A percentile compares a stretch with the other conserved stretches of the same genome.
Conservation (phyloP, 2,113 vertebrate genomes). For the Tiliqua scincoides region DNA sequence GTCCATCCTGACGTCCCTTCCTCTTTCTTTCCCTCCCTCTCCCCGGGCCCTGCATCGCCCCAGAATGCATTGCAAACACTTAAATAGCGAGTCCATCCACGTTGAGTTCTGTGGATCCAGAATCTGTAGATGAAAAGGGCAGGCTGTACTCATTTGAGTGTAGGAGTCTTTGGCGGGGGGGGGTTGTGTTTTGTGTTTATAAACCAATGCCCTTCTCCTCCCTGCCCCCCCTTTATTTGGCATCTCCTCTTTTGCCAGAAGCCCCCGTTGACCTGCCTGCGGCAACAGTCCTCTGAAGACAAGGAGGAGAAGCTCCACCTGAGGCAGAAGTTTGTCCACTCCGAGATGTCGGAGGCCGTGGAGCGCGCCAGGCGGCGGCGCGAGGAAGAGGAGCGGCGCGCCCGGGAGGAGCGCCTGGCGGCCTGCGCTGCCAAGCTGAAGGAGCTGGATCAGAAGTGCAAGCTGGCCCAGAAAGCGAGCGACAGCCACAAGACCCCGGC, state of each 20-base stretch:
- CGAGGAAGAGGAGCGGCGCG: slow-evolving; percentile 93
- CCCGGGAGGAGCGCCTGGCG: slow-evolving; percentile 91
- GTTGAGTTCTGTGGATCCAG: too few species aligned
- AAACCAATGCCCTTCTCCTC: background rate
- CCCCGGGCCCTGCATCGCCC: too few species aligned
- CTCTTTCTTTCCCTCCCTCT: too few species aligned
- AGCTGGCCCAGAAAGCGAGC: slow-evolving; percentile 77
- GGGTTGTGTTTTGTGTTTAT: background rate
- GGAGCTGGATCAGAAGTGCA: slow-evolving; percentile 93
- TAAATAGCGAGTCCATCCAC: too few species aligned
- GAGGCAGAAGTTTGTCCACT: slow-evolving; percentile 88
- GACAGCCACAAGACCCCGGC: slow-evolving; percentile 79
- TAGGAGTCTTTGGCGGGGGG: too few species aligned
- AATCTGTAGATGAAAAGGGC: too few species aligned
- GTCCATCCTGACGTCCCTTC: background rate
- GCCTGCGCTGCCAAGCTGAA: slow-evolving; percentile 98
- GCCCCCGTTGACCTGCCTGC: slow-evolving; percentile 44
- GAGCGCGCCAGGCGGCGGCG: slow-evolving; percentile 90
- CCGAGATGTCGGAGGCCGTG: slow-evolving; percentile 92
- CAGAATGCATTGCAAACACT: too few species aligned
- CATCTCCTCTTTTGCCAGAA: slow-evolving; percentile 74
- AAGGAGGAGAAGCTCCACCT: slow-evolving; percentile 88
- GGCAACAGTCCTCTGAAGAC: slow-evolving; percentile 82
- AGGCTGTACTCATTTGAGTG: too few species aligned
- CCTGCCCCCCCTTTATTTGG: background rate